phyloP scores from a whole-genome alignment of 2,888 invertebrate genomes.

The Eledona agricola region DNA sequence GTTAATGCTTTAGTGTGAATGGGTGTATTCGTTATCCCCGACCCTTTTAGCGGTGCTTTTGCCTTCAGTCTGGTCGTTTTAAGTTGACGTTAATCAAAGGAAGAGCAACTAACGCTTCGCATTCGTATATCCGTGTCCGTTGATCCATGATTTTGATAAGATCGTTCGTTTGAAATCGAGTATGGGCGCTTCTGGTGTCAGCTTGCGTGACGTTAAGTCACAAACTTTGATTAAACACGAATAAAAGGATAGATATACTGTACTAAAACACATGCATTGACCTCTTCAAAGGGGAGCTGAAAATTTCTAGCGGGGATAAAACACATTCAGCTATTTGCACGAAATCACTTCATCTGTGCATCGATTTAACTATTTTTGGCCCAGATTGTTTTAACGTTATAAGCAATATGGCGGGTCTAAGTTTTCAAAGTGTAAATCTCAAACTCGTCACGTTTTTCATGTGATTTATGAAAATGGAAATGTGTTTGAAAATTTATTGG shows the following conservation, averaged over 20 bases:
- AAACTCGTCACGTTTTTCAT: no score
- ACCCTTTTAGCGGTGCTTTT: slow-evolving; percentile 15
- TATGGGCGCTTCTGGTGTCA: slow-evolving; percentile 30
- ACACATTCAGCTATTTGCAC: slow-evolving; percentile 39
- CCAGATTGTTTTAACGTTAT: slow-evolving; percentile 14
- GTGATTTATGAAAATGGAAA: no score
- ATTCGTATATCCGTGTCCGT: slow-evolving; percentile 23
- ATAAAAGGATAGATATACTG: slow-evolving; percentile 49
- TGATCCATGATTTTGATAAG: slow-evolving; percentile 42
- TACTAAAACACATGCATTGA: slow-evolving; percentile 34
- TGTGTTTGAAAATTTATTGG: no score
- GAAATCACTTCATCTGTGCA: slow-evolving; percentile 36
- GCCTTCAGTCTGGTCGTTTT: slow-evolving; percentile 14
- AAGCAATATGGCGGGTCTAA: no score
- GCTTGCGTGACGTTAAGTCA: slow-evolving; percentile 47
- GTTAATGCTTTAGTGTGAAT: slow-evolving; percentile 13
- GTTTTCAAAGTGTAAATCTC: no score
- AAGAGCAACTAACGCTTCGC: slow-evolving; percentile 32
- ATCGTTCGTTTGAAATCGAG: slow-evolving; percentile 39
- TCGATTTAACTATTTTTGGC: slow-evolving; percentile 22
- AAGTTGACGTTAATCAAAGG: slow-evolving; percentile 38
- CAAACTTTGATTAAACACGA: slow-evolving; percentile 51
- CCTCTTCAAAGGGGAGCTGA: slow-evolving; percentile 42
- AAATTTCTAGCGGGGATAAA: slow-evolving; percentile 40
- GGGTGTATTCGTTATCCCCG: slow-evolving; percentile 6